Conservation (phyloP, 2,888 invertebrate species). For the Tromatobia lineatoria region DNA sequence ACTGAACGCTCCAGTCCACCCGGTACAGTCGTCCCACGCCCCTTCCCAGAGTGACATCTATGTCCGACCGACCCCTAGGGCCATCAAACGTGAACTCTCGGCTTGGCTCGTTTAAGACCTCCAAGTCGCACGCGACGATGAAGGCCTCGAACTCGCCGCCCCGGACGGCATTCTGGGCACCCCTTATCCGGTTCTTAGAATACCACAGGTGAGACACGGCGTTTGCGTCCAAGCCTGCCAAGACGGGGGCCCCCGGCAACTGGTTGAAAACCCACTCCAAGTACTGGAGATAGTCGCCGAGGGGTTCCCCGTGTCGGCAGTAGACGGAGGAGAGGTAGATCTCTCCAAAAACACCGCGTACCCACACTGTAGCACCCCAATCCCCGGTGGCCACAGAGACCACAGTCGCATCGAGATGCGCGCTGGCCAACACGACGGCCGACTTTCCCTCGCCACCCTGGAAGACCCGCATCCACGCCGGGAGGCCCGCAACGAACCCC, state of each 20-base stretch:
- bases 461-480: constrained; percentile 43
- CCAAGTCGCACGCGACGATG: constrained; percentile 38
- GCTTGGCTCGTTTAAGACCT: constrained; percentile 56
- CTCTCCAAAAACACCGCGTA: background rate
- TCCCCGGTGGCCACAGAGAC: background rate
- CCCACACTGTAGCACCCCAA: constrained; percentile 22
- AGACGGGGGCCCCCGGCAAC: constrained; percentile 37
- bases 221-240: constrained; percentile 18
- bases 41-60: constrained; percentile 66
- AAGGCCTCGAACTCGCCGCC: constrained; percentile 41
- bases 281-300: constrained; percentile 20
- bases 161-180: background rate
- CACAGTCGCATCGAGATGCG: background rate
- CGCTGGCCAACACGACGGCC: constrained; percentile 2
- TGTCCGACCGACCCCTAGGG: constrained; percentile 58
- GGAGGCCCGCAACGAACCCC: constrained; percentile 31
- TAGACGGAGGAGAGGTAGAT: background rate
- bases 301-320: constrained; percentile 10
- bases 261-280: constrained; percentile 31
- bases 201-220: background rate
- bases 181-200: too few species aligned
- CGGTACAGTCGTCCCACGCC: constrained; percentile 16
- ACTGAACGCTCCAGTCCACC: constrained; percentile 12
- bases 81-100: constrained; percentile 57
- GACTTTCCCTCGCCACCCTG: constrained; percentile 29